Evolutionary conservation across 2,797 vertebrate genomes (phyloP), one percentile per base, ranked within the genome.

Genomic region (Phrynocephalus guinanensis): DNA sequence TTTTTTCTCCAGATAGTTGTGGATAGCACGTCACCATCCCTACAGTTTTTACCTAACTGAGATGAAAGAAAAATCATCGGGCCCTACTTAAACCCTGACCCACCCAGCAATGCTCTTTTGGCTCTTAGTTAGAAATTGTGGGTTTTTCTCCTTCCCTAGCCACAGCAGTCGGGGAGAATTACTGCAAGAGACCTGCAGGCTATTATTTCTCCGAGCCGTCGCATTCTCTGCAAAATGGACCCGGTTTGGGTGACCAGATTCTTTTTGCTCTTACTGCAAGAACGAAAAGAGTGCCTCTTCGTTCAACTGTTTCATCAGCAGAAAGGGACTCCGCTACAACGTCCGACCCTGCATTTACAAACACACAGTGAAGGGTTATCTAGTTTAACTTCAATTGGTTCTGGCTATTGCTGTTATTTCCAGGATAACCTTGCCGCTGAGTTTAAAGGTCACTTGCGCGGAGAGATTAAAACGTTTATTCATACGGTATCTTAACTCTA

Each of bases 381-480:
- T 63, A 28, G 20, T 81, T 72, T 83, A 60, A 44, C 33, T 72
- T 76, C 60, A 67, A 6, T 56, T 60, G 72, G 24, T 76, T 70
- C 24, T 70, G 20, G 38, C 56, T 71, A 66, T 6, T 28, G 63
- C 33, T 48, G 26, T 1, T 56, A 22, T 84, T 80, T 24, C 68
- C 68, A 68, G 60, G 6, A 52, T 28, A 50, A 28, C 3, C 66
- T 72, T 0, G 1, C 6, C 9, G 8, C n/a, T n/a, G 30, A 56
- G 70, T 72, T 87, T 8, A 88, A 88, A 89, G 48, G 48, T 63
- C 30, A 91, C 88, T 38, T 72, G 91, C 75, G 3, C 91, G 83
- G 87, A 95, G 90, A 95, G 88, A 93, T 93, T 92, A 94, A 94
- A 94, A 94, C 93, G 85, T 94, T 94, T 94, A 93, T 95, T 94